A percentile compares a stretch with the other conserved stretches of the same genome.
Conservation (phyloP, 1,140 invertebrate species). For the Drosophila tani region DNA sequence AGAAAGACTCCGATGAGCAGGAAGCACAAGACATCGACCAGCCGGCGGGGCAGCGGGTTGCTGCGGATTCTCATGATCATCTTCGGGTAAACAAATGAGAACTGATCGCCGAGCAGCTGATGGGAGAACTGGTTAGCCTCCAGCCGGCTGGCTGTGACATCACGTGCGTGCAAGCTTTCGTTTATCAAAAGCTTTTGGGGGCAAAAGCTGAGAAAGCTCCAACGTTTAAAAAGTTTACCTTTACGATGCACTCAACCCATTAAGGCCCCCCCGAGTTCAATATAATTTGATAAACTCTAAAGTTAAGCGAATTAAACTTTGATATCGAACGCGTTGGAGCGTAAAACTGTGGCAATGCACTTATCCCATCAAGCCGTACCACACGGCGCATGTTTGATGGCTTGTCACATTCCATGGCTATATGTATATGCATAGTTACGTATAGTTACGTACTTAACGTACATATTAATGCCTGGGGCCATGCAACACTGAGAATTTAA, state of each 20-base stretch:
- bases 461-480: slow-evolving; percentile 22
- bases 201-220: slow-evolving; percentile 26
- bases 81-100: slow-evolving; percentile 24
- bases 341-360: slow-evolving; percentile 25
- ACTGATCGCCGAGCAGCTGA: slow-evolving; percentile 12
- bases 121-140: slow-evolving; percentile 2
- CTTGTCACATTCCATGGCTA: background rate
- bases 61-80: slow-evolving; percentile 55
- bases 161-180: slow-evolving; percentile 60
- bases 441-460: background rate
- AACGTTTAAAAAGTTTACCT: slow-evolving; percentile 6
- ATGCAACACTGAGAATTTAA: slow-evolving; percentile 28
- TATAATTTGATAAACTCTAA: slow-evolving; percentile 41
- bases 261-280: slow-evolving; percentile 4
- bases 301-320: slow-evolving; percentile 29
- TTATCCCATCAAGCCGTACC: slow-evolving; percentile 22
- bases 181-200: slow-evolving; percentile 49
- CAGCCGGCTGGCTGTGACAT: slow-evolving; percentile 35
- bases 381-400: slow-evolving; percentile 27
- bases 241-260: background rate
- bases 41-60: slow-evolving; percentile 70
- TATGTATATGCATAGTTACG: background rate
- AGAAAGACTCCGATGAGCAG: slow-evolving; percentile 70
- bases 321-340: slow-evolving; percentile 26
- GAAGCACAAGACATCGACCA: slow-evolving; percentile 67